Percentiles rank a stretch among this genome's conserved stretches.
Evolutionary conservation across 2,113 vertebrate species (phyloP).

Genomic region (Pongo abelii): DNA sequence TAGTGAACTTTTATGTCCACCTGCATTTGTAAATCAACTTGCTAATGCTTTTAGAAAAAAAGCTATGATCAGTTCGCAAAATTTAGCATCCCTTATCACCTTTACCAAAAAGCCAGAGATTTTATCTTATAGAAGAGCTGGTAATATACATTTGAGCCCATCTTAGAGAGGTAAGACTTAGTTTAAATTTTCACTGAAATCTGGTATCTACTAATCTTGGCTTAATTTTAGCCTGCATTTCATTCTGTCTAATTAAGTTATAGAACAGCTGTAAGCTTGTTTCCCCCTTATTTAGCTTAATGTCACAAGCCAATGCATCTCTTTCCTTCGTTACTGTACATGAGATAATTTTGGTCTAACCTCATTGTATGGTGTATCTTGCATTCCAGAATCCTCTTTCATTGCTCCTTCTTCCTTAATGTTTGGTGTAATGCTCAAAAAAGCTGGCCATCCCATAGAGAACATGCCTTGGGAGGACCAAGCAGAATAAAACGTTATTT

Average conservation of each 20-base stretch:
- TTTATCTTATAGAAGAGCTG: not conserved
- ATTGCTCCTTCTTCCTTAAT: conserved; percentile 98
- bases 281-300: not conserved
- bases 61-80: not conserved
- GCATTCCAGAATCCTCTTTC: conserved; percentile 98
- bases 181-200: not conserved
- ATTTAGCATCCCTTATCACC: not conserved
- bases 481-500: not conserved
- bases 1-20: conserved; percentile 66
- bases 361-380: conserved; percentile 98
- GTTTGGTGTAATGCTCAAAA: conserved; percentile 96
- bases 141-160: not conserved
- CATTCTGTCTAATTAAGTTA: not conserved
- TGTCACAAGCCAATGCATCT: not conserved
- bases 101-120: not conserved
- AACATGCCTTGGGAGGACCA: conserved; percentile 89
- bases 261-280: not conserved
- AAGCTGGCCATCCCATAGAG: conserved; percentile 98
- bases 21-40: conserved; percentile 81
- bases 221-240: not conserved
- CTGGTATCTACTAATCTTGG: not conserved
- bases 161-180: not conserved
- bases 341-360: conserved; percentile 77
- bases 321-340: not conserved
- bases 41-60: conserved; percentile 66